phyloP scores from a whole-genome alignment of 2,888 invertebrate genomes.

The Macrosoma leucophasiata region DNA sequence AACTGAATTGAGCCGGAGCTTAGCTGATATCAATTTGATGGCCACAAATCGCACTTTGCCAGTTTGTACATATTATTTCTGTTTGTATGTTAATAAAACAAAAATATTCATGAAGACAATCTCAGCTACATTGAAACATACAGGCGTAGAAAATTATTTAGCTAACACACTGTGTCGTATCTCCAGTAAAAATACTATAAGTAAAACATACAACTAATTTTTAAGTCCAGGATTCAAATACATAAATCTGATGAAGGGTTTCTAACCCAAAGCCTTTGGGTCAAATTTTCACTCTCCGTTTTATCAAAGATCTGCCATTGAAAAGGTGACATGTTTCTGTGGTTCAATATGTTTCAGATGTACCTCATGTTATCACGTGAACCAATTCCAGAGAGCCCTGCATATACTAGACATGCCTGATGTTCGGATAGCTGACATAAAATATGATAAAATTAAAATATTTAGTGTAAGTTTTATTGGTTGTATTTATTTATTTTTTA shows the following conservation, averaged over 20 bases:
- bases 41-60: no score
- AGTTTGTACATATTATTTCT: no score
- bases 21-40: no score
- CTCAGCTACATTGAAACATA: no score
- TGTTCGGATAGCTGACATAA: constrained; percentile 42
- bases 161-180: not conserved
- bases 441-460: constrained; percentile 43
- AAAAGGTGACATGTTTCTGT: no score
- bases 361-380: constrained; percentile 72
- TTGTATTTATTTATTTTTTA: not conserved
- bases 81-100: no score
- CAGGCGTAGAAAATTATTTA: no score
- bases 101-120: no score
- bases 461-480: constrained; percentile 70
- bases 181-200: not conserved
- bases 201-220: not conserved
- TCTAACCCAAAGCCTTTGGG: constrained; percentile 4
- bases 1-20: no score
- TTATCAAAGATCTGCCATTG: no score
- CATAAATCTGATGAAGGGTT: not conserved
- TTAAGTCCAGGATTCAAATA: constrained; percentile 1
- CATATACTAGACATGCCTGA: constrained; percentile 75
- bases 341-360: no score
- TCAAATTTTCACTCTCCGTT: not conserved
- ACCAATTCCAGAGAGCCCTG: constrained; percentile 75